Conservation (phyloP, 92 coral and sea anemone genomes). For the Parazoanthus darwini region DNA sequence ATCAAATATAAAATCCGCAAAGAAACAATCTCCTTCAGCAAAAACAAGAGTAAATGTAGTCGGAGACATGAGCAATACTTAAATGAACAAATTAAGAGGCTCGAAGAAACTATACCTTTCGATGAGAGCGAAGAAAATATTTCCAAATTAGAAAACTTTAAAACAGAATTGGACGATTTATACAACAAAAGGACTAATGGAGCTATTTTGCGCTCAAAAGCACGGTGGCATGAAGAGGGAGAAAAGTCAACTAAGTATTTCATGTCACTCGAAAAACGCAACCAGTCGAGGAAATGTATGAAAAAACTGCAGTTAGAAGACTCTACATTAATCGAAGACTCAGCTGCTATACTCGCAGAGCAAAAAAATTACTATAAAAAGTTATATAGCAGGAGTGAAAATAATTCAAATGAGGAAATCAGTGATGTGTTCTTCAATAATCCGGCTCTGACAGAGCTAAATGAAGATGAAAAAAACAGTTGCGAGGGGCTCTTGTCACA, state of each 20-base stretch:
- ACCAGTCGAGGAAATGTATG: too few relatives aligned
- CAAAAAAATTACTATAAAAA: conserved; percentile 12
- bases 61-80: not conserved
- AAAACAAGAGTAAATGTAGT: too few relatives aligned
- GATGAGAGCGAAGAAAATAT: not conserved
- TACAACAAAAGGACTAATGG: not conserved
- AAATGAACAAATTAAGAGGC: not conserved
- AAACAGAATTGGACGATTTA: not conserved
- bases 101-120: not conserved
- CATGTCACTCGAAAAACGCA: too few relatives aligned
- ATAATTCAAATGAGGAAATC: not conserved
- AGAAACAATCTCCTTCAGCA: too few relatives aligned
- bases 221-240: conserved; percentile 15
- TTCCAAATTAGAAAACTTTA: not conserved
- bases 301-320: too few relatives aligned
- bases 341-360: not conserved
- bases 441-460: conserved; percentile 2
- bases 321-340: conserved; percentile 11
- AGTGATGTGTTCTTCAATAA: not conserved
- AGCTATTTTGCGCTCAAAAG: conserved; percentile 8
- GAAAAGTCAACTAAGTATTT: too few relatives aligned
- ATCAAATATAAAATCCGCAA: too few relatives aligned
- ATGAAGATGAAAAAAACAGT: not conserved
- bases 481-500: not conserved
- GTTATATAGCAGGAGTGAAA: not conserved